Conservation (phyloP, 2,113 vertebrate genomes). For the Platichthys stellatus region DNA sequence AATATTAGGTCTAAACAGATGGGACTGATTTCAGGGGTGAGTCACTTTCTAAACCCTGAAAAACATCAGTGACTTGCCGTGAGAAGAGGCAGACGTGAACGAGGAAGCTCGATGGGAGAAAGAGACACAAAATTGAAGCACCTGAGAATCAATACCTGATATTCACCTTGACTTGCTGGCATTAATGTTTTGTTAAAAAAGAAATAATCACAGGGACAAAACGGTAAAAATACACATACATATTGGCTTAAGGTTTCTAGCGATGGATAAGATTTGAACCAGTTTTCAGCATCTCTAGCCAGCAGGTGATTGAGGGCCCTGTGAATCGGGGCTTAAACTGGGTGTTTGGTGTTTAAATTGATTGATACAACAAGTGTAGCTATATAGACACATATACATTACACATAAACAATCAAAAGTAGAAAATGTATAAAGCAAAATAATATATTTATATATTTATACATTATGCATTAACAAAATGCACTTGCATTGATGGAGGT, state of each 20-base stretch:
- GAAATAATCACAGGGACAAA: slow-evolving; percentile 13
- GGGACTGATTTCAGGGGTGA: slow-evolving; percentile 20
- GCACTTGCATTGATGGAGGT: slow-evolving; percentile 79
- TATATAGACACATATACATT: slow-evolving; percentile 58
- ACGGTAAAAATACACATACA: slow-evolving; percentile 18
- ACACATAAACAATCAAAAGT: slow-evolving; percentile 66
- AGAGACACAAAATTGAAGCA: slow-evolving; percentile 38
- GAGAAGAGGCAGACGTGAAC: slow-evolving; percentile 18
- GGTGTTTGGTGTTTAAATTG: slow-evolving; percentile 36
- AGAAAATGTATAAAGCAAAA: slow-evolving; percentile 78
- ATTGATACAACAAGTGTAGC: slow-evolving; percentile 45
- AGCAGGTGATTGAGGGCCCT: slow-evolving; percentile 17
- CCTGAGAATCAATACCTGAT: slow-evolving; percentile 62
- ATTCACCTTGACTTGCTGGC: slow-evolving; percentile 32
- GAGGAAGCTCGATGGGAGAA: slow-evolving; percentile 20
- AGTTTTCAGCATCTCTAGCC: slow-evolving; percentile 36
- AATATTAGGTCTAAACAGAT: slow-evolving; percentile 21
- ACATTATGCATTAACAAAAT: slow-evolving; percentile 74
- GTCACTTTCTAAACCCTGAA: slow-evolving; percentile 16
- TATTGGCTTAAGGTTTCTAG: slow-evolving; percentile 19
- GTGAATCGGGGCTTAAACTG: slow-evolving; percentile 23
- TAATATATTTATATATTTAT: slow-evolving; percentile 77
- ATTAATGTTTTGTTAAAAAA: slow-evolving; percentile 5
- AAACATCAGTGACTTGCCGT: slow-evolving; percentile 20
- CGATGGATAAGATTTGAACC: slow-evolving; percentile 25